Conservation (phyloP, 2,113 vertebrate species). For the rat (Rattus norvegicus) region GRCr8 NC_086032.1:78068001-78068500, state of each 20-base stretch:
- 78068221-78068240: neutral
- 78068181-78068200: neutral
- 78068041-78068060: neutral
- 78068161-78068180: neutral
- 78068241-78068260: neutral
- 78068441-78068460: neutral
- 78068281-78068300: neutral
- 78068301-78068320: neutral
- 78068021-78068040: fast-evolving
- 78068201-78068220: neutral
- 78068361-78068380: neutral
- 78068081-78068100: neutral
- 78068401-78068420: neutral
- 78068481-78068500: neutral
- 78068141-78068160: neutral
- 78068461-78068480: neutral
- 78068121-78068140: neutral
- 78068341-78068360: neutral
- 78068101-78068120: neutral
- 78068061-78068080: neutral
- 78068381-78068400: neutral
- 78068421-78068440: neutral
- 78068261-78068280: no score
- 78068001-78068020: no score
- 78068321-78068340: neutral